Conservation (phyloP, 2,888 invertebrate species). For the Agapostemon virescens region DNA sequence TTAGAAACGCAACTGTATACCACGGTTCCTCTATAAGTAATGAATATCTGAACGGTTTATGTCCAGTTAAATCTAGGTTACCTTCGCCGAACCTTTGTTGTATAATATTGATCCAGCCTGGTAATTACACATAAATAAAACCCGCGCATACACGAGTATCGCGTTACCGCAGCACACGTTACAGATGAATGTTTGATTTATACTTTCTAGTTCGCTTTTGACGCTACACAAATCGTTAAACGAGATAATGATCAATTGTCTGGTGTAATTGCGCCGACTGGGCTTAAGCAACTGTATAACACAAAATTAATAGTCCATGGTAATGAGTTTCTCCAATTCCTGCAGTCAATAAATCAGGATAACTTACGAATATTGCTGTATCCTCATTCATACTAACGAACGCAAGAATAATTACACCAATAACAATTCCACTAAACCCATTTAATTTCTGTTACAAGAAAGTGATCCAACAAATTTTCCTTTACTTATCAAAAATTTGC, state of each 20-base stretch:
- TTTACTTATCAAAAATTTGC: no score
- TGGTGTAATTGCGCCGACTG: neutral
- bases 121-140: neutral
- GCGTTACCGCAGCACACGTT: neutral
- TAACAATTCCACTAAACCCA: no score
- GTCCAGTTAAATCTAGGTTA: neutral
- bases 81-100: neutral
- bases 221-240: neutral
- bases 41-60: neutral
- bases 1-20: neutral
- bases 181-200: conserved; percentile 6
- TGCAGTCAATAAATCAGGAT: neutral
- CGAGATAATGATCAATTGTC: neutral
- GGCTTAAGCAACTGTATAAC: neutral
- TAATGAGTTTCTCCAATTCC: neutral
- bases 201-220: neutral
- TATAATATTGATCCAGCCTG: neutral
- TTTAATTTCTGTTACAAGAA: no score
- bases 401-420: neutral
- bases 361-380: neutral
- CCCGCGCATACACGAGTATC: neutral
- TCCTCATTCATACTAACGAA: neutral
- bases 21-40: neutral
- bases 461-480: no score
- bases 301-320: neutral